Evolutionary conservation across 2,113 vertebrate species (phyloP).

Genomic region (Hipposideros armiger): DNA sequence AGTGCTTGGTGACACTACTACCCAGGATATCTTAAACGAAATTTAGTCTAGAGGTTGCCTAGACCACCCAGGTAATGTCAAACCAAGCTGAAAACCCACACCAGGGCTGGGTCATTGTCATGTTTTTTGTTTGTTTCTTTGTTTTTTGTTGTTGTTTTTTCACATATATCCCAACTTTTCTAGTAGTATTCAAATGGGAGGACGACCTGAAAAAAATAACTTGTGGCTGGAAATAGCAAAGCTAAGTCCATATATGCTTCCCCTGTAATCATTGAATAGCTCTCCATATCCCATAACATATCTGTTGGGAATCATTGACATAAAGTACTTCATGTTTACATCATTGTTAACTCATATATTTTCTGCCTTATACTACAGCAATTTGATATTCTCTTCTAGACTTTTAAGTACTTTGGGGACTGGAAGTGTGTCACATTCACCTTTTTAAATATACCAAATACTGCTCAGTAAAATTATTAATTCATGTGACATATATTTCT

Average conservation of each 20-base stretch:
- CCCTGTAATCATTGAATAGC: background rate
- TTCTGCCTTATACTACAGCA: background rate
- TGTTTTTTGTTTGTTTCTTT: background rate
- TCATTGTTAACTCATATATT: background rate
- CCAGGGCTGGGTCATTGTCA: background rate
- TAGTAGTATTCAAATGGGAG: background rate
- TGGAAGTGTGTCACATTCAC: background rate
- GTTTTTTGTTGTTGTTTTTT: background rate
- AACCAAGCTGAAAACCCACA: background rate
- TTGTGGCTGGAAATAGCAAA: background rate
- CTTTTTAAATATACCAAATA: slow-evolving; percentile 3
- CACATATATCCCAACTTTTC: background rate
- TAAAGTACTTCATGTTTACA: background rate
- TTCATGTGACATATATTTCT: background rate
- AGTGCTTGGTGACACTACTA: background rate
- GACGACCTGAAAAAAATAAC: background rate
- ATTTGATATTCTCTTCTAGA: background rate
- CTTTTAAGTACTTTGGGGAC: background rate
- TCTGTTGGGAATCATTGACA: background rate
- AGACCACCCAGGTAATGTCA: background rate
- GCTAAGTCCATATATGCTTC: background rate
- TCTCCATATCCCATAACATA: background rate
- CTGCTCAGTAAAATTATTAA: background rate
- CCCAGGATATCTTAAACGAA: background rate
- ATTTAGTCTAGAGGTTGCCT: background rate